A percentile compares a stretch with the other conserved stretches of the same genome.
Evolutionary conservation across 2,888 invertebrate species (phyloP).

Genomic region (Campoplex nolae): DNA sequence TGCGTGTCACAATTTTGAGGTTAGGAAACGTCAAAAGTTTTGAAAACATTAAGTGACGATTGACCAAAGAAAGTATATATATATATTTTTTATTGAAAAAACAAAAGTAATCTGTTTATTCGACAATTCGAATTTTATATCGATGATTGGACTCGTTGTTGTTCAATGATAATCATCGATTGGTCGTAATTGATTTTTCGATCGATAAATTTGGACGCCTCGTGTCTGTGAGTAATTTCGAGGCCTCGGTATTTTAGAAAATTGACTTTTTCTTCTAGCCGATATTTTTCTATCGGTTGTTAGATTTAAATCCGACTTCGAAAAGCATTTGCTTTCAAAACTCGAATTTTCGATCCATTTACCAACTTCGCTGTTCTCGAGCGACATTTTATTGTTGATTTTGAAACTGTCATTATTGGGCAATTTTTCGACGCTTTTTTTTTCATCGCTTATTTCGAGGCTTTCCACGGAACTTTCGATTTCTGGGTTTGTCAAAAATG

Average conservation of each 20-base stretch:
- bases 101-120: not conserved
- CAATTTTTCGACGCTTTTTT: not conserved
- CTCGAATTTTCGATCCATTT: slow-evolving; percentile 62
- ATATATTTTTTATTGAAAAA: not conserved
- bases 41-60: slow-evolving; percentile 4
- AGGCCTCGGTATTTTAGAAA: slow-evolving; percentile 66
- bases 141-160: not conserved
- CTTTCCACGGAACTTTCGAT: slow-evolving; percentile 24
- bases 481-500: slow-evolving; percentile 1
- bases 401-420: not conserved
- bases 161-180: slow-evolving; percentile 35
- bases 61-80: not conserved
- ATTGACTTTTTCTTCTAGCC: slow-evolving; percentile 36
- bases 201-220: slow-evolving; percentile 19
- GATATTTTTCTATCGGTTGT: not conserved
- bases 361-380: slow-evolving; percentile 26
- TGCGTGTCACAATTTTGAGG: slow-evolving; percentile 34
- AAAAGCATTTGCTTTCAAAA: slow-evolving; percentile 62
- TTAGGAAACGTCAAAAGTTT: slow-evolving; percentile 19
- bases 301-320: slow-evolving; percentile 66
- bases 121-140: not conserved
- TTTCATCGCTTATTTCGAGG: slow-evolving; percentile 17
- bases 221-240: slow-evolving; percentile 53
- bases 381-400: slow-evolving; percentile 4
- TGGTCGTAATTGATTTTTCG: slow-evolving; percentile 24